Conservation (phyloP, 2,888 invertebrate species). For the Thera obeliscata region DNA sequence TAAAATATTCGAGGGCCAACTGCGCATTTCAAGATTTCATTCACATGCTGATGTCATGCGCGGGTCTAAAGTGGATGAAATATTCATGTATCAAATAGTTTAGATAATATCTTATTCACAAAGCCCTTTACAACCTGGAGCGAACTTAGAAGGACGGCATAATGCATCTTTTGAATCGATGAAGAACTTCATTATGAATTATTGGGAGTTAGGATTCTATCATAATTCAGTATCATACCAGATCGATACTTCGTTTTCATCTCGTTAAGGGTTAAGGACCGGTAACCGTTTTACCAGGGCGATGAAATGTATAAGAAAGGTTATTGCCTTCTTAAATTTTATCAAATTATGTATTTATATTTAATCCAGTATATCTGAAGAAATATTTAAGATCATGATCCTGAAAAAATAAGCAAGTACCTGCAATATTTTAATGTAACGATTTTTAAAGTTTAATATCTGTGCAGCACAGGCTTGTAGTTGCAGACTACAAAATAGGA, state of each 20-base stretch:
- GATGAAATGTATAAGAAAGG: conserved; percentile 12
- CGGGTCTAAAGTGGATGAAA: conserved; percentile 6
- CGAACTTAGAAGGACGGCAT: not conserved
- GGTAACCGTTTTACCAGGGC: conserved; percentile 3
- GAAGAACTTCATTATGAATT: not conserved
- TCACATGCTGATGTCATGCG: conserved; percentile 50
- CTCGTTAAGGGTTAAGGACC: conserved; percentile 9
- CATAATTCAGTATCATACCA: not conserved
- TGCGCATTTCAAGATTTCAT: conserved; percentile 36
- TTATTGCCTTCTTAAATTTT: not conserved
- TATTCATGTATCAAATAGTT: not conserved
- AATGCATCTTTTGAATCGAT: not conserved
- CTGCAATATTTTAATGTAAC: too few relatives aligned
- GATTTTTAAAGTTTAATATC: not conserved
- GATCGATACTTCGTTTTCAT: conserved; percentile 11
- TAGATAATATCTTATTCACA: conserved; percentile 1
- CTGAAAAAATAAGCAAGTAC: not conserved
- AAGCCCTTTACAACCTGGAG: not conserved
- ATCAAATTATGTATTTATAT: too few relatives aligned
- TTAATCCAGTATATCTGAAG: too few relatives aligned
- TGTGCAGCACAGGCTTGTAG: conserved; percentile 10
- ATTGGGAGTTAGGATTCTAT: not conserved
- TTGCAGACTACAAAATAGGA: conserved; percentile 34
- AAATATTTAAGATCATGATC: not conserved
- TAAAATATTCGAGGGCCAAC: conserved; percentile 52